Conservation (phyloP, 1,140 invertebrate genomes). For the Orius laevigatus region DNA sequence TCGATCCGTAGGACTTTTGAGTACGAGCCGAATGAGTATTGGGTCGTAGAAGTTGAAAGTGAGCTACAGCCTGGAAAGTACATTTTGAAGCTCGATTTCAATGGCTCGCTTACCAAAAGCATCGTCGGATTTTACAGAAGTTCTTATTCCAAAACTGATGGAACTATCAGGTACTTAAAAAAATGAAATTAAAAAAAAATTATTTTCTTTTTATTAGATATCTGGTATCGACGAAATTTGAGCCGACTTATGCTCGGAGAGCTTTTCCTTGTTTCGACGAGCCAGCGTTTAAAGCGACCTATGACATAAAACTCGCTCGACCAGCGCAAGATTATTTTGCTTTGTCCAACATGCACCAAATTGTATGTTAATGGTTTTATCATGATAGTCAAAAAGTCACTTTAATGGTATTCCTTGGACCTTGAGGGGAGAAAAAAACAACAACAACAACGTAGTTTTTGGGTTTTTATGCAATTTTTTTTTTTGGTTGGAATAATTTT, state of each 20-base stretch:
- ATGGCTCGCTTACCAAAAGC: conserved; percentile 44
- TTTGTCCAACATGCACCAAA: conserved; percentile 59
- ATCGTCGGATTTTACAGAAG: conserved; percentile 69
- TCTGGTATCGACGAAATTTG: conserved; percentile 81
- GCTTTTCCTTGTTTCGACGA: conserved; percentile 95
- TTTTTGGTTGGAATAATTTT: no score
- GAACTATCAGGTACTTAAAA: conserved; percentile 5
- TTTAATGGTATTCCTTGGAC: background rate
- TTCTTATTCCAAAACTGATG: conserved; percentile 33
- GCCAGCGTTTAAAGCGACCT: conserved; percentile 81
- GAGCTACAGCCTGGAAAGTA: conserved; percentile 41
- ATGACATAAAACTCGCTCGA: conserved; percentile 56
- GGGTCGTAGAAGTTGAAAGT: conserved; percentile 37
- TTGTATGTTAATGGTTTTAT: conserved; percentile 24
- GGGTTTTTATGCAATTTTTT: no score
- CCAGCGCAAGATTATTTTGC: conserved; percentile 46
- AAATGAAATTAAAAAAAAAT: background rate
- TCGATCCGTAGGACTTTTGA: conserved; percentile 29
- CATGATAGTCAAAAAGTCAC: background rate
- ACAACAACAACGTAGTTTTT: background rate
- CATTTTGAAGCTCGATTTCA: conserved; percentile 43
- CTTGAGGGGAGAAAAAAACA: background rate
- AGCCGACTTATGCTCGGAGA: conserved; percentile 79
- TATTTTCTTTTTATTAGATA: conserved; percentile 34
- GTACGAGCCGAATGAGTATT: conserved; percentile 43